Evolutionary conservation across 2,888 invertebrate species (phyloP).

Genomic region (Eupeodes latifasciatus): DNA sequence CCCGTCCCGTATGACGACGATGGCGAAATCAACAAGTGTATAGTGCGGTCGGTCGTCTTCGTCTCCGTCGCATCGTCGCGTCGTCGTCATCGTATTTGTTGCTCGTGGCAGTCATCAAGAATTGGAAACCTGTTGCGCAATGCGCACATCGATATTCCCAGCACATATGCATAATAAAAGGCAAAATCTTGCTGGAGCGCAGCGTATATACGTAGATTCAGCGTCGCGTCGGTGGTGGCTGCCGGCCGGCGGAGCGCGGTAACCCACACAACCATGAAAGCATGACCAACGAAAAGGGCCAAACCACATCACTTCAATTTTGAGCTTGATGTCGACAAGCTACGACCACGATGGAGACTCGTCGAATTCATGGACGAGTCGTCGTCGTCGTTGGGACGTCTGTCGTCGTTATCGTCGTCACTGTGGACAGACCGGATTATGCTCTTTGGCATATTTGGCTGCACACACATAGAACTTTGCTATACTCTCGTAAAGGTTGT

Average conservation of each 20-base stretch:
- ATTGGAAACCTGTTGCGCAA: slow-evolving; percentile 58
- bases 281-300: slow-evolving; percentile 71
- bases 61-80: background rate
- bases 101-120: slow-evolving; percentile 9
- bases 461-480: slow-evolving; percentile 11
- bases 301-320: slow-evolving; percentile 7
- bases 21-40: slow-evolving; percentile 69
- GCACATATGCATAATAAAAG: slow-evolving; percentile 68
- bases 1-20: slow-evolving; percentile 14
- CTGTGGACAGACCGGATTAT: slow-evolving; percentile 68
- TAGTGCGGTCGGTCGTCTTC: background rate
- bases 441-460: slow-evolving; percentile 69
- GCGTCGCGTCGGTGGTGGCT: background rate
- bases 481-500: slow-evolving; percentile 55
- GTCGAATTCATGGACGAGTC: slow-evolving; percentile 40
- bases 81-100: background rate
- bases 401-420: slow-evolving; percentile 13
- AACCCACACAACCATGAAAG: slow-evolving; percentile 51
- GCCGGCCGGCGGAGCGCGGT: background rate
- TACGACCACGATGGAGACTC: background rate
- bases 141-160: slow-evolving; percentile 28
- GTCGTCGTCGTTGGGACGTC: slow-evolving; percentile 9
- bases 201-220: background rate
- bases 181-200: background rate
- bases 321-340: slow-evolving; percentile 5